phyloP scores from a whole-genome alignment of 2,888 invertebrate species.

The Himalopsyche japonica region DNA sequence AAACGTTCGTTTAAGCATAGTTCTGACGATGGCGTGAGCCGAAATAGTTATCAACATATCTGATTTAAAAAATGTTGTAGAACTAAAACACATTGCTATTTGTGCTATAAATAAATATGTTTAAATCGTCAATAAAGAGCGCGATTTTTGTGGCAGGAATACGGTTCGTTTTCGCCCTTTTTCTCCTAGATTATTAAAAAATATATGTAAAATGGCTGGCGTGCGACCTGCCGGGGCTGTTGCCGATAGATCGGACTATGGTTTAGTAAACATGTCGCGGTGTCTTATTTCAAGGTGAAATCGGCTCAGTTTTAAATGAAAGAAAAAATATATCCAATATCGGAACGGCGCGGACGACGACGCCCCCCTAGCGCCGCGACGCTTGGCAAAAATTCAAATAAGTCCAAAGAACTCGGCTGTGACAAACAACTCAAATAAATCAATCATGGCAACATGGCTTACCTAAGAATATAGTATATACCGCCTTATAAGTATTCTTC shows the following conservation, averaged over 20 bases:
- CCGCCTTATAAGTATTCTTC: slow-evolving; percentile 34
- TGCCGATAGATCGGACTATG: not conserved
- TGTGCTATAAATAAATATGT: no score
- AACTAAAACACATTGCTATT: no score
- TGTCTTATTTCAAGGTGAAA: slow-evolving; percentile 44
- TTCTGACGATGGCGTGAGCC: no score
- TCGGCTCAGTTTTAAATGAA: slow-evolving; percentile 53
- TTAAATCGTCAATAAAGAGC: no score
- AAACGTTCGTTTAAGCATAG: no score
- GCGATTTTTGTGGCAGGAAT: no score
- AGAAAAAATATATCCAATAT: slow-evolving; percentile 39
- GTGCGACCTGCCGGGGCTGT: not conserved
- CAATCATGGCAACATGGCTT: slow-evolving; percentile 59
- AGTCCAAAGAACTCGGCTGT: slow-evolving; percentile 51
- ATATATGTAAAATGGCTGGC: no score
- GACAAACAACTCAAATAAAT: slow-evolving; percentile 64
- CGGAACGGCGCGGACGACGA: slow-evolving; percentile 15
- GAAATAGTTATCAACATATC: no score
- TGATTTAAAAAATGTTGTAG: no score
- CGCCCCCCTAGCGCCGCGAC: slow-evolving; percentile 30
- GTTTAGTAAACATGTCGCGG: not conserved
- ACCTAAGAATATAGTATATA: slow-evolving; percentile 19
- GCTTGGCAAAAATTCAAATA: slow-evolving; percentile 62
- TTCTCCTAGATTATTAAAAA: no score
- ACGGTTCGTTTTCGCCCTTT: no score